Evolutionary conservation across 1,140 invertebrate genomes (phyloP).

Genomic region (Stegodyphus mimosarum): DNA sequence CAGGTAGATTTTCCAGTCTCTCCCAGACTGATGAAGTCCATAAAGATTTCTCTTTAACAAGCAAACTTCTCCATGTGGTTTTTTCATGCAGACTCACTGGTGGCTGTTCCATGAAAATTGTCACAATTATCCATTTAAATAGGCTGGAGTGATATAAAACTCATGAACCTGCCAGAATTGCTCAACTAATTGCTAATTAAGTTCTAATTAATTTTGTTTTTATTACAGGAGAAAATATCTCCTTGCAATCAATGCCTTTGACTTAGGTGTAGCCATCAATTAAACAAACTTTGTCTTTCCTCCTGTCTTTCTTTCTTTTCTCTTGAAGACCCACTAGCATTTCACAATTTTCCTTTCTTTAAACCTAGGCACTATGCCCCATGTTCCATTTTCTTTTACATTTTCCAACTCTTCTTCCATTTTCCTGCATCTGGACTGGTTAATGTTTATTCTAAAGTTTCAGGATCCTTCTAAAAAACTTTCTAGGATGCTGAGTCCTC

Average conservation of each 20-base stretch:
- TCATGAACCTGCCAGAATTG: slow-evolving; percentile 28
- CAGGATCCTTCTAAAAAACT: background rate
- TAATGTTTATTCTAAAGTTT: slow-evolving; percentile 17
- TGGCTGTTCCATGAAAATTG: slow-evolving; percentile 65
- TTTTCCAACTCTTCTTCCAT: background rate
- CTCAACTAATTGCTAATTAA: slow-evolving; percentile 56
- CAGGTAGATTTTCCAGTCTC: background rate
- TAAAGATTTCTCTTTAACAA: background rate
- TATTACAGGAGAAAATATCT: slow-evolving; percentile 33
- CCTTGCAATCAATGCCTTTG: slow-evolving; percentile 36
- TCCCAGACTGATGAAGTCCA: slow-evolving; percentile 16
- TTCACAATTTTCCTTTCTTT: slow-evolving; percentile 5
- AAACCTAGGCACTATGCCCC: slow-evolving; percentile 10
- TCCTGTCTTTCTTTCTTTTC: too few relatives aligned
- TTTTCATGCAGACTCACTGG: background rate
- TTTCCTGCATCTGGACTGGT: slow-evolving; percentile 4
- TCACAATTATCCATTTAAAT: too few relatives aligned
- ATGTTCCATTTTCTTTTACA: background rate
- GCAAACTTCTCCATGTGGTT: background rate
- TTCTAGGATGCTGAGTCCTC: background rate
- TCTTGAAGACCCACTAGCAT: slow-evolving; percentile 52
- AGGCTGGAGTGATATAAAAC: slow-evolving; percentile 65
- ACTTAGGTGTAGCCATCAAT: slow-evolving; percentile 20
- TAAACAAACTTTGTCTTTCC: slow-evolving; percentile 25
- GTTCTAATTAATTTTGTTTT: slow-evolving; percentile 12